Evolutionary conservation across 1,140 invertebrate genomes (phyloP), one percentile per base, ranked within the genome.

Genomic region (Muscidifurax raptorellus): DNA sequence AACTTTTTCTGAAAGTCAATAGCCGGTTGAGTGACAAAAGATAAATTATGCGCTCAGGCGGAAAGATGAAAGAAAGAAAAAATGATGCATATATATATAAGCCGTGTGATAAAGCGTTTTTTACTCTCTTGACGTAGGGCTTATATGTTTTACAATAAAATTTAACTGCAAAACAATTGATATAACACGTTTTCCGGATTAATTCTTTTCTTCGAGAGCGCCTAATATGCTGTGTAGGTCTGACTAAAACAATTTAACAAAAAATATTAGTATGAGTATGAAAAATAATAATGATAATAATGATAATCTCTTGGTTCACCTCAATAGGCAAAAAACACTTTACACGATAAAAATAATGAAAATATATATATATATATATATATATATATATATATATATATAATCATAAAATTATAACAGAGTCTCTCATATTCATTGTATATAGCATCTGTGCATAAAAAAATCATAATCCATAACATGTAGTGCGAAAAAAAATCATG

Each of bases 1-100:
- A 71, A 71, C n/a, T 66, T 83, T 83, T 77, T 13, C 40, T 67
- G 59, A 44, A 28, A 76, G 72, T 77, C 64, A 76, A 82, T 67
- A 67, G 36, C 47, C 32, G 72, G 15, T 67, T 67, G 40, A 52
- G n/a, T 66, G 71, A 66, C 74, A 67, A 83, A 75, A 67, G 74
- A 83, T 66, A 82, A 75, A 82, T 75, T 82, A n/a, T n/a, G n/a
- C n/a, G 59, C 44, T 59, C 36, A 27, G 18, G 32, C 7, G 13
- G 47, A 80, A 47, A 59, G 7, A 7, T 1, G 7, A 59, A 59
- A 1, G 36, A 40, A 10, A 40, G 10, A 6, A 40, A 12, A 40
- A 40, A 40, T 36, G 10, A 40, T 40, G 36, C n/a, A n/a, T n/a
- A n/a, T 47, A 13, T 12, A 47, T 1, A 13, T 13, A 7, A 36